phyloP scores from a whole-genome alignment of 2,797 vertebrate species.

The Luscinia megarhynchos region DNA sequence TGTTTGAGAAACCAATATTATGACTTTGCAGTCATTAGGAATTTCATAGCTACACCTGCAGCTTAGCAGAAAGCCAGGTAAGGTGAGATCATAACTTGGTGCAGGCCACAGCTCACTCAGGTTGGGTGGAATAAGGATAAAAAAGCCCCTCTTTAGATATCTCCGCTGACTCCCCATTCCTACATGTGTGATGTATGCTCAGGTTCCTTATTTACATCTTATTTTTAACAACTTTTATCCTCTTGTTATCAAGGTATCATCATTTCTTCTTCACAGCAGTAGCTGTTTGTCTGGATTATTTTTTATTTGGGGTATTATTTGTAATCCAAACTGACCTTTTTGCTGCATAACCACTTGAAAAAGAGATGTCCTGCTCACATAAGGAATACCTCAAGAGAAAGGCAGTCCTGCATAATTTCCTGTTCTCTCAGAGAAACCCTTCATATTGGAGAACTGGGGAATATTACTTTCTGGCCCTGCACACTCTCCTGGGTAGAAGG shows the following conservation, averaged over 20 bases:
- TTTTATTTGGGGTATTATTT: not conserved
- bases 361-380: constrained; percentile 45
- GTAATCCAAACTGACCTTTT: constrained; percentile 35
- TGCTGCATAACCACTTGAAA: constrained; percentile 49
- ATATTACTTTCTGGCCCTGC: constrained; percentile 66
- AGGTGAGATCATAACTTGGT: not conserved
- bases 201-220: not conserved
- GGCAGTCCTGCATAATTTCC: constrained; percentile 22
- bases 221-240: not conserved
- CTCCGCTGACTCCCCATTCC: not conserved
- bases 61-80: not conserved
- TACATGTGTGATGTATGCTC: not conserved
- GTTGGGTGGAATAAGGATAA: not conserved
- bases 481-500: constrained; percentile 73
- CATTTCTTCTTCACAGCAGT: not conserved
- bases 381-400: constrained; percentile 41
- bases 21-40: not conserved
- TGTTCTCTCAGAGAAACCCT: constrained; percentile 8
- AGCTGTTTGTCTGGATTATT: constrained; percentile 8
- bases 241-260: not conserved
- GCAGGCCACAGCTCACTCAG: not conserved
- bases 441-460: constrained; percentile 45
- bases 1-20: not conserved
- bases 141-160: not conserved
- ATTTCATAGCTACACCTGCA: not conserved